phyloP scores from a whole-genome alignment of 1,140 invertebrate genomes.

The Tachypleus tridentatus region DNA sequence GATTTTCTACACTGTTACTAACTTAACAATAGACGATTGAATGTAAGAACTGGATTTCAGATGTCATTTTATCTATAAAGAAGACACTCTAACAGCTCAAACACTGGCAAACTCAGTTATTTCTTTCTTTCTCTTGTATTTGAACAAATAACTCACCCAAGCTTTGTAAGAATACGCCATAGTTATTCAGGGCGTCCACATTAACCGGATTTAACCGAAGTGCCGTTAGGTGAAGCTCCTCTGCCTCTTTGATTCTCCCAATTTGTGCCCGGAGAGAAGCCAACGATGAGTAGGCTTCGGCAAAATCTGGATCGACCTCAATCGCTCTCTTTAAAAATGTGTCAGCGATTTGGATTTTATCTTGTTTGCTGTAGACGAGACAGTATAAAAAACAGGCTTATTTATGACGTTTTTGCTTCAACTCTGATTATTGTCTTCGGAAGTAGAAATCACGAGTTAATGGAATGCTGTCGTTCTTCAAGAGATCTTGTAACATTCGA shows the following conservation, averaged over 20 bases:
- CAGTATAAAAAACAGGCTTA: neutral
- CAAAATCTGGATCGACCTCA: conserved; percentile 28
- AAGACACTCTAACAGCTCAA: too few species aligned
- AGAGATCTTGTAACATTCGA: too few species aligned
- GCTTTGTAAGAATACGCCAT: conserved; percentile 34
- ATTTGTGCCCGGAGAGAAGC: conserved; percentile 27
- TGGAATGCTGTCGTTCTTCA: too few species aligned
- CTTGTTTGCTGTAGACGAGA: conserved; percentile 28
- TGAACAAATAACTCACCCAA: conserved; percentile 28
- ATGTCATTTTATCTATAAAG: too few species aligned
- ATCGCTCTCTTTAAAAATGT: conserved; percentile 29
- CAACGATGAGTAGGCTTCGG: conserved; percentile 30
- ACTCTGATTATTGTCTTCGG: too few species aligned
- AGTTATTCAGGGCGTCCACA: conserved; percentile 34
- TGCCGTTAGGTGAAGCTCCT: conserved; percentile 28
- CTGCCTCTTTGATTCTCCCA: conserved; percentile 25
- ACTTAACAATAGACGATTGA: too few species aligned
- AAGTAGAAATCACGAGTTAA: too few species aligned
- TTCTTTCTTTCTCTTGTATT: too few species aligned
- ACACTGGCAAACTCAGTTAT: too few species aligned
- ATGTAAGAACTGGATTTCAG: too few species aligned
- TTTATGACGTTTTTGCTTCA: neutral
- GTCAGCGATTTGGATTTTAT: conserved; percentile 26
- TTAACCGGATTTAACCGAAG: conserved; percentile 25
- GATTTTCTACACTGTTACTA: too few species aligned